Base-by-base conservation (phyloP, 2,888 invertebrate genomes). In the Idaea aversata region DNA sequence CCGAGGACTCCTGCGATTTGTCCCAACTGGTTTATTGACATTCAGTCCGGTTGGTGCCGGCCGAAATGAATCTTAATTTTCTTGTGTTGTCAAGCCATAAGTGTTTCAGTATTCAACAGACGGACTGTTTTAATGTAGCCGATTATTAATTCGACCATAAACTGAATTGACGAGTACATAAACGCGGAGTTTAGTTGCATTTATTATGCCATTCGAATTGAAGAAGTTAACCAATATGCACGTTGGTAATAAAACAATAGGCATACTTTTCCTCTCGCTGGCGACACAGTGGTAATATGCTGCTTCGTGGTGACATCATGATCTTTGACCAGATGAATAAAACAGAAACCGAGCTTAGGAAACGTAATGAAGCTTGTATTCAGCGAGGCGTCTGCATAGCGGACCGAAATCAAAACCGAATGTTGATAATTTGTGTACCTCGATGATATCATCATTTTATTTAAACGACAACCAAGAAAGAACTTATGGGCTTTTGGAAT, bases 41-140 rank as follows among this genome's bases (percentile, higher is more conserved):
- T 87, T 86, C 85, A 79, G 78, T 70, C 77, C 77, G 77, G 77
- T 76, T 71, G 72, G 67, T 70, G 73, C 75, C 75, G 66, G 74
- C 72, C 72, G 76, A 79, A 84, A 84, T 84, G 81, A 88, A 87
- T 86, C 78, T 84, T 83, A 83, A 87, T 87, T 81, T 72, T 74
- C 66, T 71, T 70, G 74, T 71, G 75, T 76, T 72, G 65, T 67
- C 70, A 66, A 65, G 75, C 74, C 71, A 69, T 72, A 69, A 74
- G 69, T 71, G 70, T 72, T 75, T 74, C 72, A 75, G 75, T 78
- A 75, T 75, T 72, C 70, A 72, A 66, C 75, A 74, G 76, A 77
- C 47, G 10, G 47, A 47, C 73, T 72, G 76, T 77, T 70, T 75
- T 75, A 73, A 16, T 75, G 71, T 71, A 68, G 67, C 68, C 72